Evolutionary conservation across 2,113 vertebrate genomes (phyloP), one percentile per base, ranked within the genome.

Genomic region (Ciconia maguari): DNA sequence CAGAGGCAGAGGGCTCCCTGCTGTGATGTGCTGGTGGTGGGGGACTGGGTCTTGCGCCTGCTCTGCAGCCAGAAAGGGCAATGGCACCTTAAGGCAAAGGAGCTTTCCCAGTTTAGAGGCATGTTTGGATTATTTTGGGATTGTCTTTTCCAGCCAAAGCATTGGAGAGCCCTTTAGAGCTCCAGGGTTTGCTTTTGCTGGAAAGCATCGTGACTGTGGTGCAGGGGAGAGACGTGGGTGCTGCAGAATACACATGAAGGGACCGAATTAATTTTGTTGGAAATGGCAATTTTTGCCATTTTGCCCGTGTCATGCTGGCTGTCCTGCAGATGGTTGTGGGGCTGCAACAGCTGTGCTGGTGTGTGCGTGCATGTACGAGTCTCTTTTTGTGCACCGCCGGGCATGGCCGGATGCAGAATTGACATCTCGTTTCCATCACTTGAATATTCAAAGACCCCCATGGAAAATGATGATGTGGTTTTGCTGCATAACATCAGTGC

Each of bases 21-120:
- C 13, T 30, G 16, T 25, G 51, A 36, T 6, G 36, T 26, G 34
- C 27, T 30, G 52, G 7, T 49, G 69, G 17, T 17, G 10, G 18
- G 49, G 38, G 7, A 60, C n/a, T n/a, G 0, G 2, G 6, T 19
- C 26, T 60, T 3, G 2, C 0, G 1, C 22, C 16, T 26, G 19
- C 30, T 65, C 11, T 41, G 52, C 52, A 24, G 9, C 11, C 22
- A 17, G 19, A 49, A 75, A 36, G 11, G 21, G 16, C 21, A 14
- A 27, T 1, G 44, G 29, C 46, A 34, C 34, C 80, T 22, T 10
- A 6, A 38, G 29, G 26, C 16, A 30, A 25, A 69, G 64, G 57
- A 32, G 4, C 7, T 71, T 81, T 71, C 74, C 32, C 19, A 38
- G 4, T 83, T 79, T 24, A 30, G 11, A 21, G 8, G 7, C 16